Percentiles rank a stretch among this genome's conserved stretches.
These are phyloP conservation scores for Cyclura pinguis DNA, from an alignment of 2,797 vertebrate species.

Conservation along the genomic window DNA sequence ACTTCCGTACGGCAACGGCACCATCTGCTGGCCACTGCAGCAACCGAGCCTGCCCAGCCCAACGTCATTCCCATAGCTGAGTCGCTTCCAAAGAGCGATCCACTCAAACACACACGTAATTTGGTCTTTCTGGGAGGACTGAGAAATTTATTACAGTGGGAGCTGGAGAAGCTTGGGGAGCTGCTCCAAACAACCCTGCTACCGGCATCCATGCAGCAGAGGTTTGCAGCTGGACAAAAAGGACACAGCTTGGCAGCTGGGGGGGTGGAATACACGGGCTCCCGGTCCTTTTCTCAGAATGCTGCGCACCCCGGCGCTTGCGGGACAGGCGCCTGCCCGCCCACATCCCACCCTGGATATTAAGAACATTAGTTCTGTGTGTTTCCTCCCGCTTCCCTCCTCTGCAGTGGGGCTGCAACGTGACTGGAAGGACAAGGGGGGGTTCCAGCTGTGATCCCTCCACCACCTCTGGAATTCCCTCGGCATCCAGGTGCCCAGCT, in stretches of 20 bases:
- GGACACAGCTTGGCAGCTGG: neutral
- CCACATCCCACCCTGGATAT: neutral
- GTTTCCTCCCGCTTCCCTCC: neutral
- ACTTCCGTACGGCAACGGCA: neutral
- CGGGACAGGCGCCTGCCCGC: too few species aligned
- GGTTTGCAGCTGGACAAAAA: too few species aligned
- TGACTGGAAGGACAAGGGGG: neutral
- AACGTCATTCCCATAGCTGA: too few species aligned
- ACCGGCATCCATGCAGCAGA: neutral
- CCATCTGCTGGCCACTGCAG: neutral
- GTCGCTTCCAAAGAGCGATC: neutral
- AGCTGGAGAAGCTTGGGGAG: neutral
- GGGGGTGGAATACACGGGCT: too few species aligned
- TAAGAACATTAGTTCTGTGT: neutral
- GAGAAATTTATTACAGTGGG: too few species aligned
- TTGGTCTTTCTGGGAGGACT: too few species aligned
- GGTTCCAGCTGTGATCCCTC: neutral
- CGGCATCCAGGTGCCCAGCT: neutral
- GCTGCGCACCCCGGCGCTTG: too few species aligned
- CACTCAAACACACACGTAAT: neutral
- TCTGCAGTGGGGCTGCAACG: accelerated
- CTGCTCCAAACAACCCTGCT: neutral
- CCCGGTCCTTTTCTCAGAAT: neutral
- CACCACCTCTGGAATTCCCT: neutral
- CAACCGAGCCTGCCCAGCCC: neutral